Evolutionary conservation across 2,113 vertebrate genomes (phyloP).

Genomic region (Centropus unirufus): DNA sequence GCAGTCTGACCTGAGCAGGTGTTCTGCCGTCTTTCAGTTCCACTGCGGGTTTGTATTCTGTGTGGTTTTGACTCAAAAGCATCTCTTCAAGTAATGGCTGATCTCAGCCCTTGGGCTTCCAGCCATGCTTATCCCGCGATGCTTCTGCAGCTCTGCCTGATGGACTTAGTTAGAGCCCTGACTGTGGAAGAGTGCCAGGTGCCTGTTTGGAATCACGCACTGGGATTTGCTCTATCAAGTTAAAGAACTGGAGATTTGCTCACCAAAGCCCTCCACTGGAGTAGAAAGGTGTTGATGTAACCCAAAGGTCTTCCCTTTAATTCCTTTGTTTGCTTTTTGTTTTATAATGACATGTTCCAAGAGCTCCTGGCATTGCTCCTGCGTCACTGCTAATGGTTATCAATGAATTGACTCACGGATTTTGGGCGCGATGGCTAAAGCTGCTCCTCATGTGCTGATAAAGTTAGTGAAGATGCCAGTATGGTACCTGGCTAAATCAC

Average conservation of each 20-base stretch:
- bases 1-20: neutral
- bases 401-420: neutral
- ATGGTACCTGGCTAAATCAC: neutral
- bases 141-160: neutral
- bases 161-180: neutral
- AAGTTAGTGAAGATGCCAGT: neutral
- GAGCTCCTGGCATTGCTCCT: neutral
- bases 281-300: neutral
- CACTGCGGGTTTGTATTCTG: neutral
- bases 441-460: neutral
- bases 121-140: rapidly evolving
- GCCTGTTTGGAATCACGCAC: rapidly evolving
- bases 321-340: neutral
- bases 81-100: neutral
- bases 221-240: neutral
- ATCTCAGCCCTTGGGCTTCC: neutral
- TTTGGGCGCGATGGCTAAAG: neutral
- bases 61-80: neutral
- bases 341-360: neutral
- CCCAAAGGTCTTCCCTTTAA: neutral
- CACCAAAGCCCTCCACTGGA: neutral
- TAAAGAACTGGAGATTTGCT: neutral
- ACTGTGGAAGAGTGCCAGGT: neutral
- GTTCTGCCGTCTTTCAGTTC: neutral
- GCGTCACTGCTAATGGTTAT: neutral